phyloP scores from a whole-genome alignment of 2,113 vertebrate species.

The Heptranchias perlo region DNA sequence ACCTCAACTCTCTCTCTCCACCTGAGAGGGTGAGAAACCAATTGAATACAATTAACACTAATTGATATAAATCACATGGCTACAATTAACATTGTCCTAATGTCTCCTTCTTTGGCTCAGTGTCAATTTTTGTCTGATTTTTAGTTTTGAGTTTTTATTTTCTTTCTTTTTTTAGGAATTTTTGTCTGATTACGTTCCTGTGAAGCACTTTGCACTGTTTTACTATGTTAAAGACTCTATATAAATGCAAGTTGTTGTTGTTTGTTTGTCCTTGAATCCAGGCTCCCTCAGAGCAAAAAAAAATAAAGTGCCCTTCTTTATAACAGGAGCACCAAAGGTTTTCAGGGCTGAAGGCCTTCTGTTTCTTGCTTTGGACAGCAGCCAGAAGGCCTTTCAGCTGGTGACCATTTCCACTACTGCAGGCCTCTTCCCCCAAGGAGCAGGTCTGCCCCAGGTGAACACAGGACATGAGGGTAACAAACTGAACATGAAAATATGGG shows the following conservation, averaged over 20 bases:
- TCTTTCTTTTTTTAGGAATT: no score
- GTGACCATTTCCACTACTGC: neutral
- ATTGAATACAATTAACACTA: no score
- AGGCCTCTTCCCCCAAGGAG: neutral
- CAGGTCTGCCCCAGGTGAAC: neutral
- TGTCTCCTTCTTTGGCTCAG: neutral
- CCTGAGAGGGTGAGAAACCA: no score
- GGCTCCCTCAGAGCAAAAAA: neutral
- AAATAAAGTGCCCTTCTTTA: neutral
- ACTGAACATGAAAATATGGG: neutral
- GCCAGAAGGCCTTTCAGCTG: neutral
- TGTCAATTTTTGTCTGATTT: neutral
- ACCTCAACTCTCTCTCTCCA: no score
- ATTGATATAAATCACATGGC: no score
- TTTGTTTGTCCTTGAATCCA: neutral
- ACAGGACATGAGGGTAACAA: neutral
- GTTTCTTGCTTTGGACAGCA: neutral
- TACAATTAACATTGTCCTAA: no score
- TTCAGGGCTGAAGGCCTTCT: neutral
- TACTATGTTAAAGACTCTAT: neutral
- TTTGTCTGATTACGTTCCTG: neutral
- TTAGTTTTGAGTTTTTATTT: no score
- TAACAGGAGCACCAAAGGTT: neutral
- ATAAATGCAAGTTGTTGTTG: neutral
- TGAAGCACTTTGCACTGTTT: neutral